Percentiles rank a stretch among this genome's conserved stretches.
Conservation (phyloP, 1,140 invertebrate species). For the Hypothenemus hampei region DNA sequence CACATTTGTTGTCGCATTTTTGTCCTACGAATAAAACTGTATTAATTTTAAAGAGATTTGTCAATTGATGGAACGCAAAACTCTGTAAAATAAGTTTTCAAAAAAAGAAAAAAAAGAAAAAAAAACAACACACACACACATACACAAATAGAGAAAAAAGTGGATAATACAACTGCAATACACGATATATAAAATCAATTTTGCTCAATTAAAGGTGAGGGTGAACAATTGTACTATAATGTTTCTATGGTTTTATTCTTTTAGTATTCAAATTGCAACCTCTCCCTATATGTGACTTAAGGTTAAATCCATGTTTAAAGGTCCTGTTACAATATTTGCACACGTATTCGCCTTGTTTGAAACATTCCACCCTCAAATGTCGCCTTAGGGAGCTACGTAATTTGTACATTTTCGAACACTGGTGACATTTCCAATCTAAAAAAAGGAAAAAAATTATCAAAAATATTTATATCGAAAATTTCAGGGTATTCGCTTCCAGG, state of each 20-base stretch:
- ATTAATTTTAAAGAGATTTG: too few species aligned
- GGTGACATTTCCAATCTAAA: constrained; percentile 9
- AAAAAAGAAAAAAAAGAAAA: background rate
- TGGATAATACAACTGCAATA: background rate
- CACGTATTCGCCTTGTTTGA: constrained; percentile 48
- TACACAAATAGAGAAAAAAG: background rate
- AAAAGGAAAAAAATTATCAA: too few species aligned
- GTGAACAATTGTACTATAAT: too few species aligned
- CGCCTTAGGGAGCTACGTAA: constrained; percentile 43
- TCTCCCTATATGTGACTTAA: constrained; percentile 32
- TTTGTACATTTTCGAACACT: constrained; percentile 32
- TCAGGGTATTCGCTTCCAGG: too few species aligned
- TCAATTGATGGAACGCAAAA: too few species aligned
- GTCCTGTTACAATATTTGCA: constrained; percentile 43
- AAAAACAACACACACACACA: background rate
- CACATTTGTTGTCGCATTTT: too few species aligned
- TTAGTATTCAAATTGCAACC: too few species aligned
- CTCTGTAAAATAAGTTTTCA: too few species aligned
- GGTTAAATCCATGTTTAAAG: constrained; percentile 33
- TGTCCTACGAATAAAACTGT: too few species aligned
- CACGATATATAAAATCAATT: background rate
- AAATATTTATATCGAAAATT: too few species aligned
- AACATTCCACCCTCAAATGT: constrained; percentile 51
- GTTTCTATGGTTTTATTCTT: too few species aligned
- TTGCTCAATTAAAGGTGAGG: too few species aligned